Base-by-base conservation (phyloP, 1,140 invertebrate genomes). In the Theocolax elegans region DNA sequence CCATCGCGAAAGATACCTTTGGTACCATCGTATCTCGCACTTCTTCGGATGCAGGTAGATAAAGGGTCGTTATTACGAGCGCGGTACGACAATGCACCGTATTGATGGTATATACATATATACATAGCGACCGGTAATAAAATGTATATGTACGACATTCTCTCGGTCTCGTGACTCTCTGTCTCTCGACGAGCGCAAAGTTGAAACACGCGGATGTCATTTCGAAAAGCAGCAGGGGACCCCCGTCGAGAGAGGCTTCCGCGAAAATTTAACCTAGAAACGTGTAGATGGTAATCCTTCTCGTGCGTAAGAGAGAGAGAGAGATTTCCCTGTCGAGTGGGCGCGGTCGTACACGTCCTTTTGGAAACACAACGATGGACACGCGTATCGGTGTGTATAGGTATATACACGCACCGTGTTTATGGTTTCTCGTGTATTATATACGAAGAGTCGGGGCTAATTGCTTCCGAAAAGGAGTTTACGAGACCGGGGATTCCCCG, bases 401-500 rank as follows among this genome's bases (percentile, higher is more conserved):
- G 4, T 49, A 27, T 49, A 49, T 49, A 49, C 15, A 49, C 21
- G 15, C 15, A 44, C n/a, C n/a, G n/a, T 6, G 19, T 48, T 48
- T 48, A 48, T 48, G 46, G 17, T 44, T 17, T 15, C 42, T 13
- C 42, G 15, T 53, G 49, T n/a, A 8, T 13, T 10, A 27, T 10
- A n/a, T 53, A 10, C 49, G 49, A 27, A 17, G 27, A 15, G 29
- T 2, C 27, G 15, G 15, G 27, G 2, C 21, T 59, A 59, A 59
- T 62, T 62, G 44, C 44, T 62, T 48, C 59, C 17, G 59, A 62
- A 48, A 62, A 62, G 42, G 59, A 48, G 59, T 56, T 27, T 19
- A 53, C 17, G 49, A 29, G 49, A 17, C 40, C 12, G 44, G 59
- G 44, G 44, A 48, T 42, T 62, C 59, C 59, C 59, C 42, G 21